These are phyloP conservation scores for Monochamus alternatus DNA, from an alignment of 2,888 invertebrate species.

Conservation along the genomic window DNA sequence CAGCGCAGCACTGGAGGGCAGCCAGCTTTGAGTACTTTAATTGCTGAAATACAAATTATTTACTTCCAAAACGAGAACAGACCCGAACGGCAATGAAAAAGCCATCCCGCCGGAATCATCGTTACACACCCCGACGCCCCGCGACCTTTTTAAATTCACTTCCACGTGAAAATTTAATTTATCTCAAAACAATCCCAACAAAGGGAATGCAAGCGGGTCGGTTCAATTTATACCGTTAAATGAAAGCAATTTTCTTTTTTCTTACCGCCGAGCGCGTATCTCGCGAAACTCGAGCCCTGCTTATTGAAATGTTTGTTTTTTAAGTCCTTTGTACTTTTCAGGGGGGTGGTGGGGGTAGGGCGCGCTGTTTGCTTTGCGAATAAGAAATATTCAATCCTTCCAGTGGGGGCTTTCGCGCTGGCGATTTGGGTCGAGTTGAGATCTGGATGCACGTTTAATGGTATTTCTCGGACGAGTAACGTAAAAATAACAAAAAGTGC, in stretches of 20 bases:
- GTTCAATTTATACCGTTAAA: constrained; percentile 27
- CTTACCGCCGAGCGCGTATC: constrained; percentile 6
- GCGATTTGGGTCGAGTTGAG: not conserved
- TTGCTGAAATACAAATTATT: too few relatives aligned
- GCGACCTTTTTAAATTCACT: constrained; percentile 48
- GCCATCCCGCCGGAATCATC: not conserved
- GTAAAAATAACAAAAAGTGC: not conserved
- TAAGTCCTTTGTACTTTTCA: constrained; percentile 4
- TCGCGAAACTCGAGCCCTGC: constrained; percentile 22
- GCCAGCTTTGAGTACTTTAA: too few relatives aligned
- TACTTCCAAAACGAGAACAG: too few relatives aligned
- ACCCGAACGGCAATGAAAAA: too few relatives aligned
- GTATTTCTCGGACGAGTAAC: not conserved
- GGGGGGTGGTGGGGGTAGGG: not conserved
- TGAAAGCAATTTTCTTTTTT: constrained; percentile 27
- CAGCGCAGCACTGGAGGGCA: too few relatives aligned
- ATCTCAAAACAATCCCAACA: constrained; percentile 41
- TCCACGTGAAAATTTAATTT: constrained; percentile 56
- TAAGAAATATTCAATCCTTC: constrained; percentile 8
- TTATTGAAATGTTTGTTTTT: constrained; percentile 29
- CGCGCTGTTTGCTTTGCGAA: constrained; percentile 7
- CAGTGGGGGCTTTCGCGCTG: not conserved
- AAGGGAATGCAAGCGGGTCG: constrained; percentile 29
- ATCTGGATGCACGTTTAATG: not conserved
- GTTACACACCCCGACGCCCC: constrained; percentile 1